Conservation (phyloP, 2,113 vertebrate genomes). For the Chloebia gouldiae region DNA sequence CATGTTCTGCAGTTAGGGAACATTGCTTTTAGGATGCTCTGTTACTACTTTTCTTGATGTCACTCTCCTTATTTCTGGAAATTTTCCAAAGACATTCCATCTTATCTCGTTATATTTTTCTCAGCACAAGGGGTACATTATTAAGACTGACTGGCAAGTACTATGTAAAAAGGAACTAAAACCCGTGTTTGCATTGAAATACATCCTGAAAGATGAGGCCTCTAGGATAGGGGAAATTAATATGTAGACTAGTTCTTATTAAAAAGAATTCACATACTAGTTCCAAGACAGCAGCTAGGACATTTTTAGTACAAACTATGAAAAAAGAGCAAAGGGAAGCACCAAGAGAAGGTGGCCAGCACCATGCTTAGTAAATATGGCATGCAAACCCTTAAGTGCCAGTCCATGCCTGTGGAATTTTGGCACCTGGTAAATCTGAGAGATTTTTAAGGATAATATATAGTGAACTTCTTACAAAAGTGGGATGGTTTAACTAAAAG, state of each 20-base stretch:
- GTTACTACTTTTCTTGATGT: neutral
- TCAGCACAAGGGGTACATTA: neutral
- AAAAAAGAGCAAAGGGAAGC: neutral
- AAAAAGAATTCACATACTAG: neutral
- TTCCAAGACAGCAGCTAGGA: neutral
- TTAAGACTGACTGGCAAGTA: neutral
- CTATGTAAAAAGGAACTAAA: neutral
- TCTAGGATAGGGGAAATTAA: neutral
- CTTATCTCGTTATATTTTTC: neutral
- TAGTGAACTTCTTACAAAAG: neutral
- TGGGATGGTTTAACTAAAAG: neutral
- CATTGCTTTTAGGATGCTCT: neutral
- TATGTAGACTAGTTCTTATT: neutral
- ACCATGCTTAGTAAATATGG: accelerated
- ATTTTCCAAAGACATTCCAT: neutral
- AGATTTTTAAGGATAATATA: neutral
- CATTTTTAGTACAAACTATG: neutral
- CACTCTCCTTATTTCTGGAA: neutral
- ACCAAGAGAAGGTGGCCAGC: neutral
- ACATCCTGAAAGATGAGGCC: neutral
- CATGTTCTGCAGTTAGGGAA: neutral
- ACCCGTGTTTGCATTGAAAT: neutral
- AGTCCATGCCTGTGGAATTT: accelerated
- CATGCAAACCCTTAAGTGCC: neutral
- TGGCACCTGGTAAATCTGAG: neutral